Conservation (phyloP, 2,797 vertebrate species). For the Chromis chromis region DNA sequence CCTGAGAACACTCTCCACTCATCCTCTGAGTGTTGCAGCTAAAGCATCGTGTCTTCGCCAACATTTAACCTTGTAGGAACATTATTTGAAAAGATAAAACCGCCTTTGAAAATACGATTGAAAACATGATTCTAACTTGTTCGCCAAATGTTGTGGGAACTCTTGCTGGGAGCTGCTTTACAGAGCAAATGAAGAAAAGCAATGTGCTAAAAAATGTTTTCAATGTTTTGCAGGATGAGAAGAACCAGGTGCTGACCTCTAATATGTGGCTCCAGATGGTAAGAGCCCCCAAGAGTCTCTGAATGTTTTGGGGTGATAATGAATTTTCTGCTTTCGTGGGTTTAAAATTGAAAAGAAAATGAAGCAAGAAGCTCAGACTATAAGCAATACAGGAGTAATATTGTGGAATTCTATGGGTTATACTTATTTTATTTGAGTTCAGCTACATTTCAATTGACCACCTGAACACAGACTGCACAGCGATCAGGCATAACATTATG, state of each 20-base stretch:
- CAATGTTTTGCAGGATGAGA: constrained; percentile 83
- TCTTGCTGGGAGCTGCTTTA: neutral
- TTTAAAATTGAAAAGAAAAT: neutral
- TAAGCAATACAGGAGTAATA: neutral
- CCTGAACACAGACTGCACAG: no score
- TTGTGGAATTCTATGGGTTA: neutral
- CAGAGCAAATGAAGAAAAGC: neutral
- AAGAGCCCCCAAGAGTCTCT: constrained; percentile 51
- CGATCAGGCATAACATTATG: no score
- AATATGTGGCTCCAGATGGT: constrained; percentile 89
- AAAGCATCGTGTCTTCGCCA: no score
- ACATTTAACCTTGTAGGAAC: no score
- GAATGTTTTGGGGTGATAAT: constrained; percentile 8
- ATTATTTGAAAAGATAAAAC: neutral
- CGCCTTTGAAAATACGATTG: no score
- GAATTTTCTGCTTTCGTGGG: neutral
- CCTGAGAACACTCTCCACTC: no score
- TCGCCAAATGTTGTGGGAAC: no score
- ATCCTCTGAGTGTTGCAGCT: no score
- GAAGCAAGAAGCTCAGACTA: neutral
- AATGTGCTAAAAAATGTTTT: neutral
- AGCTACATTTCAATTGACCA: no score
- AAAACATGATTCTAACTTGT: no score
- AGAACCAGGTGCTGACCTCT: constrained; percentile 87
- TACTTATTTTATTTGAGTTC: neutral